A percentile compares a stretch with the other conserved stretches of the same genome.
phyloP scores from a whole-genome alignment of 2,797 vertebrate species.

The Ceryle rudis region DNA sequence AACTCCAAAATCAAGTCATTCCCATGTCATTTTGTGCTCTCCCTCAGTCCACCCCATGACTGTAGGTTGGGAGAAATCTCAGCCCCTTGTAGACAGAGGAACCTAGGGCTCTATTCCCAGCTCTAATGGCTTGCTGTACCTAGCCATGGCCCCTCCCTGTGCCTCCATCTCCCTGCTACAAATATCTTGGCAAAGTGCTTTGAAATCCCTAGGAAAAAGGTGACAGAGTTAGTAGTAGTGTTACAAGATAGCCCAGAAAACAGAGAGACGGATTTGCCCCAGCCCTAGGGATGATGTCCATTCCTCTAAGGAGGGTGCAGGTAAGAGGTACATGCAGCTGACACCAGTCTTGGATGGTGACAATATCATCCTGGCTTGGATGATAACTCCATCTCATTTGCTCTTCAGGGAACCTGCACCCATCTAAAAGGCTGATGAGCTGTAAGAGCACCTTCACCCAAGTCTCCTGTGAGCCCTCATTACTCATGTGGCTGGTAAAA shows the following conservation, averaged over 20 bases:
- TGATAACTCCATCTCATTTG: background rate
- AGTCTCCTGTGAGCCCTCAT: background rate
- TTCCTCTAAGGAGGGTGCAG: background rate
- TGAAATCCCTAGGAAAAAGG: conserved; percentile 49
- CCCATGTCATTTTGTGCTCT: background rate
- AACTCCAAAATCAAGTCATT: conserved; percentile 16
- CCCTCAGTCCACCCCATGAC: conserved; percentile 10
- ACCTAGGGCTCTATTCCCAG: conserved; percentile 41
- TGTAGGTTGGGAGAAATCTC: conserved; percentile 46
- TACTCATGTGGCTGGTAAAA: background rate
- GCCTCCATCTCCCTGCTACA: conserved; percentile 38
- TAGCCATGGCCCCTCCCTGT: conserved; percentile 48
- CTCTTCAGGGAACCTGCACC: background rate
- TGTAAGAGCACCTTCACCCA: background rate
- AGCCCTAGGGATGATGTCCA: background rate
- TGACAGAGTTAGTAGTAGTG: background rate
- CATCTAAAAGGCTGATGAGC: background rate
- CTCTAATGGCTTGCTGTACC: conserved; percentile 64
- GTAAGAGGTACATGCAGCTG: background rate
- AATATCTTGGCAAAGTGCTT: conserved; percentile 64
- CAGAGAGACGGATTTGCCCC: conserved; percentile 31
- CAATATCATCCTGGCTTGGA: background rate
- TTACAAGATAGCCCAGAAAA: background rate
- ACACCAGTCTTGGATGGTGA: background rate
- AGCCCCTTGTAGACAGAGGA: conserved; percentile 3